Evolutionary conservation across 2,113 vertebrate species (phyloP), one percentile per base, ranked within the genome.

Genomic region (Triplophysa rosa): DNA sequence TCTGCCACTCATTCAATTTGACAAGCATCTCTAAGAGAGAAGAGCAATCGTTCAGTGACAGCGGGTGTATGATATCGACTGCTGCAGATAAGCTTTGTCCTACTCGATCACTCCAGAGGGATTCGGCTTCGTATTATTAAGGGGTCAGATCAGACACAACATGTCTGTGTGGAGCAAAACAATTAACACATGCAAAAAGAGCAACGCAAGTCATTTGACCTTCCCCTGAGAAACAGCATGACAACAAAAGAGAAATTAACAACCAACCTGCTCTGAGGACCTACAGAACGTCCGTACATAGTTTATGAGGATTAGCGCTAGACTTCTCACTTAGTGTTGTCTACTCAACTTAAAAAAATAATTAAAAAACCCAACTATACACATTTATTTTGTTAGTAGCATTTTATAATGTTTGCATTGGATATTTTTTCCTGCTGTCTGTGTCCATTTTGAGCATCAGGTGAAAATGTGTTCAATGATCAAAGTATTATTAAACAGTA

Each of bases 11-110:
- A 89, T 93, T 91, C 82, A 80, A 85, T 92, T 89, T 92, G 93
- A 91, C 47, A 93, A 93, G 91, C 91, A 92, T 93, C 89, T 92
- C 89, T 88, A 87, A 88, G 73, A 86, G 85, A 90, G 87, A 84
- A 21, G 58, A 8, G 88, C 89, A 89, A 91, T 93, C 89, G 84
- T 84, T 93, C 92, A 91, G 69, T 85, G 87, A 87, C 87, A 77
- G 84, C 68, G 77, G 84, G 90, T 91, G 89, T 86, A 92, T 92
- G 92, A 92, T 93, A 77, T 91, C 84, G 92, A 89, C 88, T 68
- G 52, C 80, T 87, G 87, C 89, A 80, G 81, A 92, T 92, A 88
- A 13, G 88, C 71, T 89, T 89, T 83, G 89, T 87, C 84, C 87
- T 85, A 84, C 88, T 91, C 89, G 92, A 91, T 92, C 89, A 89